A percentile compares a stretch with the other conserved stretches of the same genome.
These are phyloP conservation scores for Girardinichthys multiradiatus DNA, from an alignment of 2,113 vertebrate species.

Conservation along the genomic window DNA sequence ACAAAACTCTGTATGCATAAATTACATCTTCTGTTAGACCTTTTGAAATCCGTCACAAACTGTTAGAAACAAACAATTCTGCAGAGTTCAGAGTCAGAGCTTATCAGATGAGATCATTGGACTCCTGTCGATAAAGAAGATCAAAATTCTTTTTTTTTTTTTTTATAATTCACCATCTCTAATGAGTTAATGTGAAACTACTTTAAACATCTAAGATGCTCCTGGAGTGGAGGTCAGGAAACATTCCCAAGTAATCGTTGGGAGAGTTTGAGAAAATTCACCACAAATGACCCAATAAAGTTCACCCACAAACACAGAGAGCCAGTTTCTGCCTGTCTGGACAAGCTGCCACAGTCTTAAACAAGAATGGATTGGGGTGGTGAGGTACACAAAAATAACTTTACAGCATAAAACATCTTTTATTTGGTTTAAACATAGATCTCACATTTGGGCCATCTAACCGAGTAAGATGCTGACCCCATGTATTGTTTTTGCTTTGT, in stretches of 20 bases:
- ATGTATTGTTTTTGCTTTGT: too few relatives aligned
- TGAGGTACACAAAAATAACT: slow-evolving; percentile 10
- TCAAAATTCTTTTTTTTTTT: too few relatives aligned
- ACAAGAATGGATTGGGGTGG: slow-evolving; percentile 8
- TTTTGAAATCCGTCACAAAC: too few relatives aligned
- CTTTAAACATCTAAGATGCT: slow-evolving; percentile 11
- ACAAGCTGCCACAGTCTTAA: slow-evolving; percentile 41
- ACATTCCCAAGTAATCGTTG: slow-evolving; percentile 59
- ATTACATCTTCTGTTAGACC: too few relatives aligned
- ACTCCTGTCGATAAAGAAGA: slow-evolving; percentile 34
- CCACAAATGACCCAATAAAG: slow-evolving; percentile 59
- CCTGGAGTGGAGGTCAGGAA: slow-evolving; percentile 29
- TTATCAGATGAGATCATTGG: slow-evolving; percentile 36
- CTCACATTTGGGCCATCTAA: background rate
- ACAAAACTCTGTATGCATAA: background rate
- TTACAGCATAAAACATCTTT: background rate
- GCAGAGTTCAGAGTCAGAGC: background rate
- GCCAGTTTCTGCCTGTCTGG: slow-evolving; percentile 42
- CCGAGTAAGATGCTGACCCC: too few relatives aligned
- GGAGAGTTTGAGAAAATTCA: slow-evolving; percentile 49
- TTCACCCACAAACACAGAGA: background rate
- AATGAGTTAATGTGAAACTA: slow-evolving; percentile 21
- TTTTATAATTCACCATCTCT: slow-evolving; percentile 3
- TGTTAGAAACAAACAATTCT: background rate
- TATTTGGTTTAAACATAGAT: background rate